Percentiles rank a stretch among this genome's conserved stretches.
phyloP scores from a whole-genome alignment of 1,140 invertebrate species.

The Kradibia gibbosae region DNA sequence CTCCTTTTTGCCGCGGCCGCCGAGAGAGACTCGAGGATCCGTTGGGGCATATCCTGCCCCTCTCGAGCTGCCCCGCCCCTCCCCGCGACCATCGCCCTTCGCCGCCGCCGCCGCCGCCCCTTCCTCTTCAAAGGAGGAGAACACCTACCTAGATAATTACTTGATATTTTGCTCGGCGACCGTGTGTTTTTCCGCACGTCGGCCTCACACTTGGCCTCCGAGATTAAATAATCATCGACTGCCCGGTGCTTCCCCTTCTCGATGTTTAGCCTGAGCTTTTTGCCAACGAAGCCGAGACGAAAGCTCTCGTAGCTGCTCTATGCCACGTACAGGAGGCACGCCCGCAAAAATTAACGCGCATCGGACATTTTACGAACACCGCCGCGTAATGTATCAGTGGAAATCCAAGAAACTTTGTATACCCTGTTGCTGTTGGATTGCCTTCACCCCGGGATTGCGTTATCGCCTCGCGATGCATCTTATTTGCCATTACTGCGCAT shows the following conservation, averaged over 20 bases:
- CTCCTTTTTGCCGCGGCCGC: conserved; percentile 58
- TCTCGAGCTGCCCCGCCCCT: neutral
- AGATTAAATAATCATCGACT: conserved; percentile 24
- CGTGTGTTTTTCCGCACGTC: conserved; percentile 29
- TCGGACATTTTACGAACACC: too few species aligned
- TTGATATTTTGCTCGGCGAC: conserved; percentile 68
- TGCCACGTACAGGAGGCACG: too few species aligned
- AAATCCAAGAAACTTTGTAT: neutral
- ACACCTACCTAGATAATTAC: conserved; percentile 71
- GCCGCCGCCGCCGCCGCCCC: too few species aligned
- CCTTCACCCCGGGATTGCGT: neutral
- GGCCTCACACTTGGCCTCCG: neutral
- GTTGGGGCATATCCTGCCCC: neutral
- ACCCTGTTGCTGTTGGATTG: too few species aligned
- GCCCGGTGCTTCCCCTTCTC: neutral
- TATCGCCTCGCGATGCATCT: neutral
- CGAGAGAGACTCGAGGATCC: neutral
- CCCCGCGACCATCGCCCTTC: too few species aligned
- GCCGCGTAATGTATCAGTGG: neutral
- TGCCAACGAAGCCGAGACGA: neutral
- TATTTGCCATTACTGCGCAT: neutral
- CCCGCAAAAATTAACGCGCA: too few species aligned
- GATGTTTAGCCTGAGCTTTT: neutral
- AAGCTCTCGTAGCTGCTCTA: neutral
- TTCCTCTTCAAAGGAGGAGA: too few species aligned